These are phyloP conservation scores for Hylia prasina DNA, from an alignment of 2,113 vertebrate genomes.

Conservation along the genomic window DNA sequence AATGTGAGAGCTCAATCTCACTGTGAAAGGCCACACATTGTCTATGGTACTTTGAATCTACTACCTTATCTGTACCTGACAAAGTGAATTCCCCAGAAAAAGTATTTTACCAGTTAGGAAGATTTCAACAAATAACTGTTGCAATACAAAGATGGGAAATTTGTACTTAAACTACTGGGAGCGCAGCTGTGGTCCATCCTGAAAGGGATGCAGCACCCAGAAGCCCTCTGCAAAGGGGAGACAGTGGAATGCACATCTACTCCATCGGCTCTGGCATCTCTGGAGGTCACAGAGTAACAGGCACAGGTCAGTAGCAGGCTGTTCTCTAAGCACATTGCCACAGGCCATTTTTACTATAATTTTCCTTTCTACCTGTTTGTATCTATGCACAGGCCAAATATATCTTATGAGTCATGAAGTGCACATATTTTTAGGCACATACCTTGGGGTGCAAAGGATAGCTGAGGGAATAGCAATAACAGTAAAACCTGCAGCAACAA, in stretches of 20 bases:
- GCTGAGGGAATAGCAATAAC: slow-evolving; percentile 31
- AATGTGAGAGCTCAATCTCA: background rate
- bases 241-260: background rate
- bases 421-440: background rate
- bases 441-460: slow-evolving; percentile 8
- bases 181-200: accelerated
- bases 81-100: background rate
- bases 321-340: accelerated
- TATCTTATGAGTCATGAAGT: background rate
- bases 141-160: background rate
- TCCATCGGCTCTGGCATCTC: background rate
- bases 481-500: slow-evolving; percentile 63
- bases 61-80: background rate
- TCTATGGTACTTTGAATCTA: background rate
- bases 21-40: background rate
- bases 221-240: background rate
- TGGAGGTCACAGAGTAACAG: background rate
- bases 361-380: background rate
- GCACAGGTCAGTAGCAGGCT: background rate
- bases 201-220: background rate
- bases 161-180: background rate
- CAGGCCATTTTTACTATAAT: background rate
- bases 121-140: background rate
- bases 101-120: background rate
- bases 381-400: background rate